phyloP scores from a whole-genome alignment of 2,888 invertebrate genomes.

The Noctuana brunneofusca region DNA sequence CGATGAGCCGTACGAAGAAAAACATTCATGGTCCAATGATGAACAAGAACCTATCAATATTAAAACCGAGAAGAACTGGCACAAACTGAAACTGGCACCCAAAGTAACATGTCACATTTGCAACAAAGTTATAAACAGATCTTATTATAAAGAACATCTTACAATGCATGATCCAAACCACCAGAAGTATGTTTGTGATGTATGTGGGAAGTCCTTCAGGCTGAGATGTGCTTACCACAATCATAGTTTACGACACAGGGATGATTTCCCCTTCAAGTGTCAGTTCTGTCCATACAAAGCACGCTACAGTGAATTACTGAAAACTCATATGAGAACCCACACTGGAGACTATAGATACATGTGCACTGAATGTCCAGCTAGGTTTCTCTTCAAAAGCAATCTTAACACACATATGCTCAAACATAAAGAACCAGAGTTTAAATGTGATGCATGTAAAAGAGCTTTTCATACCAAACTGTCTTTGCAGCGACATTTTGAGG shows the following conservation, averaged over 20 bases:
- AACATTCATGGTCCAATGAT: constrained; percentile 40
- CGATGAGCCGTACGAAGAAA: constrained; percentile 28
- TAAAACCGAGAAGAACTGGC: constrained; percentile 17
- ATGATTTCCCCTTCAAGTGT: constrained; percentile 50
- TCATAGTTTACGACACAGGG: constrained; percentile 50
- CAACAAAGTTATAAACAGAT: constrained; percentile 47
- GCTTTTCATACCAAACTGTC: constrained; percentile 53
- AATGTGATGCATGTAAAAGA: constrained; percentile 55
- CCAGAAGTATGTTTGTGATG: constrained; percentile 51
- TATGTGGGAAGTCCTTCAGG: constrained; percentile 52
- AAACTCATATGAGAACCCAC: constrained; percentile 52
- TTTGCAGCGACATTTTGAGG: constrained; percentile 53
- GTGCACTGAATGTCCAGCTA: constrained; percentile 55
- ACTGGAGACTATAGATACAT: constrained; percentile 54
- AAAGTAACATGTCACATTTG: constrained; percentile 52
- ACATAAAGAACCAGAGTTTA: constrained; percentile 54
- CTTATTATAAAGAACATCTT: constrained; percentile 50
- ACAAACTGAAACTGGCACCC: constrained; percentile 37
- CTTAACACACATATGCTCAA: constrained; percentile 52
- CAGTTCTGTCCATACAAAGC: constrained; percentile 52
- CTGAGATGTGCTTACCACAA: constrained; percentile 52
- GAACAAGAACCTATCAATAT: constrained; percentile 3
- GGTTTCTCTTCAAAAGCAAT: constrained; percentile 56
- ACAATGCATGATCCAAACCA: constrained; percentile 54
- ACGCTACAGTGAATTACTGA: constrained; percentile 47